Evolutionary conservation across 2,113 vertebrate species (phyloP), one percentile per base, ranked within the genome.

Genomic region (Silurus asotus): DNA sequence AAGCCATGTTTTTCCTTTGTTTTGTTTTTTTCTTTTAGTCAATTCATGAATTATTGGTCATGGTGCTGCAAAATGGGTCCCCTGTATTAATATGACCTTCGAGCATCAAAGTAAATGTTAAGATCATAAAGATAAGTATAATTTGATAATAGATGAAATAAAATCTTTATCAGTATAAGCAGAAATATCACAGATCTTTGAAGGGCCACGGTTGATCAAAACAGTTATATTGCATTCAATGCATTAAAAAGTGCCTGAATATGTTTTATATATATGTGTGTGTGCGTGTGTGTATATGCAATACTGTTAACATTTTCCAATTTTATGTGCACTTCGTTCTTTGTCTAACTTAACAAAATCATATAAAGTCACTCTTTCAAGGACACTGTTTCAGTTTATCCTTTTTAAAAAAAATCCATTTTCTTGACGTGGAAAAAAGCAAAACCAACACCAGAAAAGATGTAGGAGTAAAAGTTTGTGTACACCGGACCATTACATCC

Each of bases 1-100:
- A 93, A 94, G 92, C 94, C 93, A 95, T 94, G 94, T 93, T 92
- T 92, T 93, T 59, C 89, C 88, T 53, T 79, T 62, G 91, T 5
- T 61, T 92, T 92, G 92, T 92, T 61, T 89, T 90, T 45, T 83
- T 76, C 64, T 78, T 82, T 78, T 25, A 56, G 90, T 88, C 89
- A 65, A 86, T 85, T 91, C 84, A 84, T 61, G 89, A 84, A 82
- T 86, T 88, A 64, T 90, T 86, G 86, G 89, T 89, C 51, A 81
- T 64, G 88, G 78, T 90, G 84, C 86, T 91, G 90, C 87, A 88
- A 53, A 82, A 80, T 64, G 59, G 87, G 70, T 92, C 84, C 67
- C 87, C 48, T 87, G n/a, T 86, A 37, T 37, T 58, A 28, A 84
- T 37, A 81, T 10, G 58, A n/a, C 64, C 17, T 70, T 56, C 75